phyloP scores from a whole-genome alignment of 2,113 vertebrate species.

The Acanthisitta chloris region DNA sequence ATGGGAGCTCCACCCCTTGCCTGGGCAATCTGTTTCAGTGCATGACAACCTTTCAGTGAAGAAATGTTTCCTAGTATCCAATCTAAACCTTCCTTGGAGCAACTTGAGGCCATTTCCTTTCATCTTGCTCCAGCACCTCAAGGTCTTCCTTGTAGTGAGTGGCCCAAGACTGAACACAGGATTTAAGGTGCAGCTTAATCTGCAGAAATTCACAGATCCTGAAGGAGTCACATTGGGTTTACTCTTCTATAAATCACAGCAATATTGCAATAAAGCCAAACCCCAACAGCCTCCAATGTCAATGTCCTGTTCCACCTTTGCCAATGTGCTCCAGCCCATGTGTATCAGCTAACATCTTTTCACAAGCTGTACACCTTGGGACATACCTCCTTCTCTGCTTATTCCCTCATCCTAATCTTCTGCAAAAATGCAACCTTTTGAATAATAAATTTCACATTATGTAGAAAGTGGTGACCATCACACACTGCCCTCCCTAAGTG shows the following conservation, averaged over 20 bases:
- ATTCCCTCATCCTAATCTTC: background rate
- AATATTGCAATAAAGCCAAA: background rate
- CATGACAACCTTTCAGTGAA: no score
- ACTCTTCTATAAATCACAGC: background rate
- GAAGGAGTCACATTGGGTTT: rapidly evolving
- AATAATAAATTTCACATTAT: background rate
- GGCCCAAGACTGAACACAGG: background rate
- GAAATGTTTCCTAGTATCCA: background rate
- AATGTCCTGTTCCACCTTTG: background rate
- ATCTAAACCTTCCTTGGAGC: background rate
- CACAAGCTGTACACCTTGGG: background rate
- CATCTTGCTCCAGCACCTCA: rapidly evolving
- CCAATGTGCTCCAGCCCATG: rapidly evolving
- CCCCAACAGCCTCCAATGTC: no score
- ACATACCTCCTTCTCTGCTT: background rate
- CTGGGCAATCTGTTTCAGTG: background rate
- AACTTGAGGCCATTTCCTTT: rapidly evolving
- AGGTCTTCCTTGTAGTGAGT: background rate
- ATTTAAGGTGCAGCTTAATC: background rate
- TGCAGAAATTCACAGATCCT: background rate
- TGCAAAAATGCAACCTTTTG: rapidly evolving
- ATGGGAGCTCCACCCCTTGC: background rate
- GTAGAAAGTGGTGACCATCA: background rate
- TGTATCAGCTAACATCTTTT: rapidly evolving
- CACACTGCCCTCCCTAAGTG: background rate